Percentiles rank a stretch among this genome's conserved stretches.
These are phyloP conservation scores for Cantharis flavilabris DNA, from an alignment of 2,888 invertebrate species.

Conservation along the genomic window DNA sequence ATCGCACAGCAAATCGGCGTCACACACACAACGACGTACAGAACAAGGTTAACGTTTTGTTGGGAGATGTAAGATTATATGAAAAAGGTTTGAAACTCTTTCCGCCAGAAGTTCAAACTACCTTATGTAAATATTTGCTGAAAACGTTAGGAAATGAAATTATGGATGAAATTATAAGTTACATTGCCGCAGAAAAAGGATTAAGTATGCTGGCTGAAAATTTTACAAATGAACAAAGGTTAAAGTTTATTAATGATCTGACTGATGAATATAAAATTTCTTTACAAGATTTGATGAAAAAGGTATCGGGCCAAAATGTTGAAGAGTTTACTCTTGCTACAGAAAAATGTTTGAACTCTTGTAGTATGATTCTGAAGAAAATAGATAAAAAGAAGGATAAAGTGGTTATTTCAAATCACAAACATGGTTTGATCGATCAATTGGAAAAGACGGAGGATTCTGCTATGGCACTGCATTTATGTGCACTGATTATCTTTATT, in stretches of 20 bases:
- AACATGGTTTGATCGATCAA: conserved; percentile 80
- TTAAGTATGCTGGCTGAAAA: conserved; percentile 63
- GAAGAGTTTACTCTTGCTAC: conserved; percentile 81
- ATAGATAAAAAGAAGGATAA: conserved; percentile 89
- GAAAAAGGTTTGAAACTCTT: conserved; percentile 76
- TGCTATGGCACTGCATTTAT: conserved; percentile 78
- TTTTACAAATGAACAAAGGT: conserved; percentile 67
- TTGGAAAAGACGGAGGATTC: conserved; percentile 75
- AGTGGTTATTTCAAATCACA: conserved; percentile 75
- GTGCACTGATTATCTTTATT: conserved; percentile 79
- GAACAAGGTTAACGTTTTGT: conserved; percentile 78
- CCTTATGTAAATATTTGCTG: conserved; percentile 80
- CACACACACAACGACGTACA: conserved; percentile 82
- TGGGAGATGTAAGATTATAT: conserved; percentile 77
- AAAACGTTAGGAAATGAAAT: conserved; percentile 85
- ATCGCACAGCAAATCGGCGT: conserved; percentile 69
- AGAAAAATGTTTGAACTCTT: conserved; percentile 71
- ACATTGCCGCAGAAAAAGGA: conserved; percentile 77
- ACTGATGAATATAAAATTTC: conserved; percentile 71
- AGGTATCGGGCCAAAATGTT: conserved; percentile 69
- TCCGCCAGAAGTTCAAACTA: conserved; percentile 65
- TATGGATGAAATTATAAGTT: conserved; percentile 75
- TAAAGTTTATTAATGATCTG: conserved; percentile 71
- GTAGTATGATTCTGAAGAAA: conserved; percentile 83
- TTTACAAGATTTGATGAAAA: conserved; percentile 69